These are phyloP conservation scores for Parnassius mnemosyne DNA, from an alignment of 2,888 invertebrate genomes.

Conservation along the genomic window DNA sequence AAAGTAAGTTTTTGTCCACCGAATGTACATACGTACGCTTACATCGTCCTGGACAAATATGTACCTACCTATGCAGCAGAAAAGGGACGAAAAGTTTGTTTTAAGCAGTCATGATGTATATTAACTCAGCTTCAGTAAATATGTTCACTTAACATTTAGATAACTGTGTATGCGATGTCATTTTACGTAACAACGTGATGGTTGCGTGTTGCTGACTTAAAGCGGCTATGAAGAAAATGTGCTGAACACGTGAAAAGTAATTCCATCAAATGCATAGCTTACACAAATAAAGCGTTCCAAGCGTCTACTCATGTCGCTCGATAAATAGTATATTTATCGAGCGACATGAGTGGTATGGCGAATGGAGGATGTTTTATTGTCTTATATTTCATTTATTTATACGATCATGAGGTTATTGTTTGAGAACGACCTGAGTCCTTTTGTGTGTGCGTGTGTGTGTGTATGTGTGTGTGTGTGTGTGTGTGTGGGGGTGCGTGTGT, in stretches of 20 bases:
- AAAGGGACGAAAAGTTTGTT: too few species aligned
- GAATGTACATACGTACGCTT: too few species aligned
- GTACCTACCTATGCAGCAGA: too few species aligned
- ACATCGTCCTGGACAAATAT: too few species aligned
- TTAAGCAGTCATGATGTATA: background rate
- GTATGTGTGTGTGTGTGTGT: too few species aligned
- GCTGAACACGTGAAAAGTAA: conserved; percentile 14
- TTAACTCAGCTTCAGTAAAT: background rate
- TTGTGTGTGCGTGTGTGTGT: too few species aligned
- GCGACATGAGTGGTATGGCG: background rate
- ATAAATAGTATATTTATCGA: conserved; percentile 7
- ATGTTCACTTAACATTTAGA: background rate
- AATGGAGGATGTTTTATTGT: background rate
- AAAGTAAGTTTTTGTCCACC: too few species aligned
- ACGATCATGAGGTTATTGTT: too few species aligned
- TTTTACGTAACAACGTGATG: background rate
- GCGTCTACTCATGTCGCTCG: background rate
- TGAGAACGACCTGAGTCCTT: too few species aligned
- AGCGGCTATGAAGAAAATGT: conserved; percentile 4
- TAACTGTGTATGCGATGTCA: conserved; percentile 7
- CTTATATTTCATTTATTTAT: too few species aligned
- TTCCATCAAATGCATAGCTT: conserved; percentile 12
- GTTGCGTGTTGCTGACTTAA: conserved; percentile 16
- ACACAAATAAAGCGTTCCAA: conserved; percentile 14
- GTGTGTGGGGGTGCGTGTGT: too few species aligned